Percentiles rank a stretch among this genome's conserved stretches.
Evolutionary conservation across 2,888 invertebrate genomes (phyloP).

Genomic region (Drosophila multiciliata): DNA sequence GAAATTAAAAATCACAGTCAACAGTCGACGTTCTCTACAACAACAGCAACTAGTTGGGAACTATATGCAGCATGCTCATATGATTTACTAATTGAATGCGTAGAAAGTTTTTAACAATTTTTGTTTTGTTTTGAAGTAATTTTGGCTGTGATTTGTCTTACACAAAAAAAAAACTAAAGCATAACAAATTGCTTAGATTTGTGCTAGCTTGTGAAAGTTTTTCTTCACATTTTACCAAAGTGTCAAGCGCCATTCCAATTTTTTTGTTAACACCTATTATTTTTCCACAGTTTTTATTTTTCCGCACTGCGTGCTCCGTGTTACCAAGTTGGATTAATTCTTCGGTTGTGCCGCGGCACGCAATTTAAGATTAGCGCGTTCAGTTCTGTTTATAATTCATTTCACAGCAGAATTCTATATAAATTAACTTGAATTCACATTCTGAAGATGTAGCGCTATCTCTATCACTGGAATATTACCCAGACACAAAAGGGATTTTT

Average conservation of each 20-base stretch:
- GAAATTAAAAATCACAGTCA: slow-evolving; percentile 27
- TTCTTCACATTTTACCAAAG: slow-evolving; percentile 26
- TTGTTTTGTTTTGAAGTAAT: background rate
- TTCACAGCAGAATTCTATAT: slow-evolving; percentile 1
- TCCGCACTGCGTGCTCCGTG: slow-evolving; percentile 4
- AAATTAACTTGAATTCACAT: background rate
- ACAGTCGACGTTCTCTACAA: slow-evolving; percentile 2
- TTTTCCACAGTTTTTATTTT: slow-evolving; percentile 37
- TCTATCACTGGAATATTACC: background rate
- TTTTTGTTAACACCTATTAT: slow-evolving; percentile 53
- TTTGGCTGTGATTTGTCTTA: slow-evolving; percentile 1
- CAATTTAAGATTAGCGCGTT: slow-evolving; percentile 50
- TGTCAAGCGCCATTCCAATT: slow-evolving; percentile 61
- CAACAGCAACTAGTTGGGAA: slow-evolving; percentile 44
- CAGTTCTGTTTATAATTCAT: slow-evolving; percentile 14
- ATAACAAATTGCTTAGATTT: slow-evolving; percentile 32
- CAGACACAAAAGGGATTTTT: background rate
- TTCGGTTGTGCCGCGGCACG: slow-evolving; percentile 2
- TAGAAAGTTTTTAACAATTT: slow-evolving; percentile 58
- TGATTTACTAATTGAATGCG: slow-evolving; percentile 44
- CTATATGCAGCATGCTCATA: slow-evolving; percentile 35
- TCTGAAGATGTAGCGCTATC: slow-evolving; percentile 3
- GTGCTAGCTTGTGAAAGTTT: slow-evolving; percentile 64
- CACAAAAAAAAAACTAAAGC: background rate
- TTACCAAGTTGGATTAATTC: slow-evolving; percentile 1